phyloP scores from a whole-genome alignment of 2,113 vertebrate genomes.

The Trichechus manatus region DNA sequence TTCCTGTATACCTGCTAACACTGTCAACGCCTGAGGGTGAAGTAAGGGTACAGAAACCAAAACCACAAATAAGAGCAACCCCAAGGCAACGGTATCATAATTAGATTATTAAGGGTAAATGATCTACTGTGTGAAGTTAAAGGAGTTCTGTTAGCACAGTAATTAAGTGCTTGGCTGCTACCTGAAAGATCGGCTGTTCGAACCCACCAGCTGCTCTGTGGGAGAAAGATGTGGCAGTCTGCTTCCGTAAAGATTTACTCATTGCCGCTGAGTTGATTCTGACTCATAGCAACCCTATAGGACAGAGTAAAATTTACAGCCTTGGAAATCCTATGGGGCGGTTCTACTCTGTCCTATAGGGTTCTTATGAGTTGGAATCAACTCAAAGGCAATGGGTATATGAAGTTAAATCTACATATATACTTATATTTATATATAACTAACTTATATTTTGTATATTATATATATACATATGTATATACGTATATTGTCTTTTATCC shows the following conservation, averaged over 20 bases:
- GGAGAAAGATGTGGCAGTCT: not conserved
- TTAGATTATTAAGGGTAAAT: not conserved
- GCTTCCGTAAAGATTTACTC: not conserved
- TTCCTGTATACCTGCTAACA: not conserved
- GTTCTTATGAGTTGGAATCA: not conserved
- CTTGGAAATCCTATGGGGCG: no score
- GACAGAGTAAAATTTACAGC: no score
- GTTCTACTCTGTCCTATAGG: no score
- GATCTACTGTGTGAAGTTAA: not conserved
- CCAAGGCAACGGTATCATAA: not conserved
- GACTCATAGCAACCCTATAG: not conserved
- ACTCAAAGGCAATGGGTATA: not conserved
- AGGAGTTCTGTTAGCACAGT: not conserved
- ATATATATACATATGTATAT: no score
- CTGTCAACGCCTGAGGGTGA: not conserved
- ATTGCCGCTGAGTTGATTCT: no score
- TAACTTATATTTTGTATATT: no score
- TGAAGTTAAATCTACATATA: no score
- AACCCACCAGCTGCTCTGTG: not conserved
- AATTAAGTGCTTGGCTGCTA: not conserved
- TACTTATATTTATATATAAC: no score
- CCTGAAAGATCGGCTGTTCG: not conserved
- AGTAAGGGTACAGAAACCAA: not conserved
- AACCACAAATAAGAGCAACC: not conserved
- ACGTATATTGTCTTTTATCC: not conserved